Evolutionary conservation across 1,140 invertebrate species (phyloP).

Genomic region (Pachyrhynchus sulphureomaculatus): DNA sequence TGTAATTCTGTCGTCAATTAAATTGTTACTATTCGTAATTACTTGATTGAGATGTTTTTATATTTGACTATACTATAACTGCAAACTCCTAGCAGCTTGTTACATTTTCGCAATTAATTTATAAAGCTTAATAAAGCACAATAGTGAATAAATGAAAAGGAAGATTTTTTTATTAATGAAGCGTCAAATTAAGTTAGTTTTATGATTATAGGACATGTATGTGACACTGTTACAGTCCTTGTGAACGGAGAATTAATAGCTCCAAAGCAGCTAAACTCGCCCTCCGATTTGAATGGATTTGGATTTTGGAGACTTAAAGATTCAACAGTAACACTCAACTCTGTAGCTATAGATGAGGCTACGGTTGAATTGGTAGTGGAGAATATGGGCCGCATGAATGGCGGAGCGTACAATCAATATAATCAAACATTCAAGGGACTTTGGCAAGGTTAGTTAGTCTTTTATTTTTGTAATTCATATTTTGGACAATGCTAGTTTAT

Average conservation of each 20-base stretch:
- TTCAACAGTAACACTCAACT: slow-evolving; percentile 35
- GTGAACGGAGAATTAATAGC: slow-evolving; percentile 51
- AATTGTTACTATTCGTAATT: too few relatives aligned
- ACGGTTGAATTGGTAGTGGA: slow-evolving; percentile 60
- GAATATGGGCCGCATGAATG: slow-evolving; percentile 61
- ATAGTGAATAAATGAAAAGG: too few relatives aligned
- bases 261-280: slow-evolving; percentile 38
- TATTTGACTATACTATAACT: too few relatives aligned
- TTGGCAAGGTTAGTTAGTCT: slow-evolving; percentile 45
- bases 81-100: too few relatives aligned
- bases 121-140: too few relatives aligned
- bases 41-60: too few relatives aligned
- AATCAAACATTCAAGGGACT: slow-evolving; percentile 54
- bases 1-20: too few relatives aligned
- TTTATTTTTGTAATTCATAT: background rate
- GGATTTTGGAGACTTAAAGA: slow-evolving; percentile 53
- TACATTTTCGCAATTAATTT: too few relatives aligned
- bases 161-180: too few relatives aligned
- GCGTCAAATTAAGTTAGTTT: too few relatives aligned
- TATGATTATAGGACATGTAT: slow-evolving; percentile 54
- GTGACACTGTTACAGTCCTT: slow-evolving; percentile 57
- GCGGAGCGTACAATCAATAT: slow-evolving; percentile 50
- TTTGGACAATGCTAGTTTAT: too few relatives aligned
- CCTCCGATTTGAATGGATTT: slow-evolving; percentile 48
- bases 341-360: slow-evolving; percentile 32